A percentile compares a stretch with the other conserved stretches of the same genome.
Evolutionary conservation across 2,113 vertebrate genomes (phyloP).

Genomic region (Loxodonta africana): DNA sequence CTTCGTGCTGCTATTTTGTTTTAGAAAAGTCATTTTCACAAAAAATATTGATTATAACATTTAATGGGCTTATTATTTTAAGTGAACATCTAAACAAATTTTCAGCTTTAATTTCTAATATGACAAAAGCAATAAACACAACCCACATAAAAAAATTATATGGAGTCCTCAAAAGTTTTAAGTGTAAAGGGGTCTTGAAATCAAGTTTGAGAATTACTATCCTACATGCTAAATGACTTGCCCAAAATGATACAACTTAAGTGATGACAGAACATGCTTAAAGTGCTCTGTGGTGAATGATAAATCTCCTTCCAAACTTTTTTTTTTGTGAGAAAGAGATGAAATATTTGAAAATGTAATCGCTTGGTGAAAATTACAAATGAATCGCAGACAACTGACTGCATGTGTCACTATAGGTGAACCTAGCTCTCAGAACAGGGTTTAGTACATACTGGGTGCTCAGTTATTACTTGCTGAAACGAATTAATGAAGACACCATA

Average conservation of each 20-base stretch:
- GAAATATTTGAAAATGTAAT: not conserved
- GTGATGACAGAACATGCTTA: not conserved
- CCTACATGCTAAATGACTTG: not conserved
- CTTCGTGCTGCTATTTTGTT: not conserved
- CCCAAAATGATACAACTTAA: not conserved
- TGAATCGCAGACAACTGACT: not conserved
- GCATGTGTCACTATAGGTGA: not conserved
- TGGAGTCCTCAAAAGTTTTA: not conserved
- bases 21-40: not conserved
- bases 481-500: not conserved
- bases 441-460: not conserved
- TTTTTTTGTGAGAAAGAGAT: conserved; percentile 14
- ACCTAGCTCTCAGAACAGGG: not conserved
- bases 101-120: conserved; percentile 21
- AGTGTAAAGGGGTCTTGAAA: not conserved
- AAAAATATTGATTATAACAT: not conserved
- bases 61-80: not conserved
- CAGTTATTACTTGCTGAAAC: not conserved
- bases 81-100: not conserved
- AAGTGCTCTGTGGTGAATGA: not conserved
- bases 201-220: not conserved
- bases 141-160: not conserved
- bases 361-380: conserved; percentile 19
- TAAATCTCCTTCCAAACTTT: not conserved
- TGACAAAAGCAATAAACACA: not conserved